Evolutionary conservation across 2,888 invertebrate genomes (phyloP).

Genomic region (Nineta flava): DNA sequence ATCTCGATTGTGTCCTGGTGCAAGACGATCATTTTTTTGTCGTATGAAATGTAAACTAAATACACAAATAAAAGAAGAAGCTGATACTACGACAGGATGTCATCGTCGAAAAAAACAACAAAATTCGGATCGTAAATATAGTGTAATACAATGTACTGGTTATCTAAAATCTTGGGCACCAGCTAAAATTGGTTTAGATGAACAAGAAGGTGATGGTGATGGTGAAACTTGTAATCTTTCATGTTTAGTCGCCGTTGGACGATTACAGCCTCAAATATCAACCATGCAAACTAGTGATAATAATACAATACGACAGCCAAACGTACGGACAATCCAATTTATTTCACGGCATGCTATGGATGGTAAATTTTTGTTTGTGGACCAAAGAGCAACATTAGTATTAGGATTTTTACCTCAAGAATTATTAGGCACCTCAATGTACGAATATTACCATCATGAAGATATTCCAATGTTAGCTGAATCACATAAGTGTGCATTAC

Average conservation of each 20-base stretch:
- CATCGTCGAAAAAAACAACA: constrained; percentile 49
- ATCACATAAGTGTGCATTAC: constrained; percentile 64
- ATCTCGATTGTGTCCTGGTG: constrained; percentile 71
- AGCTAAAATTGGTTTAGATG: constrained; percentile 55
- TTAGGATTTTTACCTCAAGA: constrained; percentile 89
- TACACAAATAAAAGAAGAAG: constrained; percentile 56
- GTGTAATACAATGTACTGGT: constrained; percentile 83
- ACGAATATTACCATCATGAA: constrained; percentile 77
- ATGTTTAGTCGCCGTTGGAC: constrained; percentile 78
- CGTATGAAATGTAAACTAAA: constrained; percentile 69
- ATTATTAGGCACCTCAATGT: constrained; percentile 78
- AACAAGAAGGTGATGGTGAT: constrained; percentile 42
- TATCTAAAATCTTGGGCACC: constrained; percentile 87
- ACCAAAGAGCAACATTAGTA: constrained; percentile 78
- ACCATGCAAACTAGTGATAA: constrained; percentile 10
- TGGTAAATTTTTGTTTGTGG: constrained; percentile 84
- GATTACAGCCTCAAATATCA: constrained; percentile 46
- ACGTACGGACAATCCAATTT: constrained; percentile 52
- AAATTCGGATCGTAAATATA: constrained; percentile 63
- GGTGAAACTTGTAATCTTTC: constrained; percentile 53
- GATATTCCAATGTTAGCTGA: constrained; percentile 67
- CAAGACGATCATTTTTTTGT: constrained; percentile 83
- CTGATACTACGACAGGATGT: constrained; percentile 41
- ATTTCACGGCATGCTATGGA: constrained; percentile 75
- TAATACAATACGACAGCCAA: constrained; percentile 24